Conservation (phyloP, 2,797 vertebrate species). For the Lepus oiostolus region DNA sequence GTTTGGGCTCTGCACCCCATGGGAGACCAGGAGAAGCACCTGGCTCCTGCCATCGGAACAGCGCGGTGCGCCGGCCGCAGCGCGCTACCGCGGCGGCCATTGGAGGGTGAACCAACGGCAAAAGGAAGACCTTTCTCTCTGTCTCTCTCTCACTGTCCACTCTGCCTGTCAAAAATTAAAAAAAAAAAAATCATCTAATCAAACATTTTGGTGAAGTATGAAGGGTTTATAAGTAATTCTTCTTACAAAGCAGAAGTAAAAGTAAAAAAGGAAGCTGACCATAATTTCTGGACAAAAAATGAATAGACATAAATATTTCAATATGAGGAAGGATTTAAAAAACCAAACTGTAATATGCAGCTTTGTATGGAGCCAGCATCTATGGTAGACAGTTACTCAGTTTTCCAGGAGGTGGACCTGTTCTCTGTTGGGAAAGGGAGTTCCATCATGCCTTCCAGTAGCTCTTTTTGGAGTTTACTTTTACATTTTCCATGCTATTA, state of each 20-base stretch:
- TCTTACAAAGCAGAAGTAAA: neutral
- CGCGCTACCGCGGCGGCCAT: too few species aligned
- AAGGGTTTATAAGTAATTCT: too few species aligned
- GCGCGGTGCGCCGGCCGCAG: too few species aligned
- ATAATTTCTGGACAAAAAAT: neutral
- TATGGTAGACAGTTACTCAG: neutral
- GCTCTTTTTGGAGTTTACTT: neutral
- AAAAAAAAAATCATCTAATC: too few species aligned
- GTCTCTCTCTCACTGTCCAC: too few species aligned
- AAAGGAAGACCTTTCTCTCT: too few species aligned
- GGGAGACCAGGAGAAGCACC: too few species aligned
- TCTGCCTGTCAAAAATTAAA: too few species aligned
- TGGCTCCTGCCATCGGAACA: too few species aligned
- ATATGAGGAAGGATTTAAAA: neutral
- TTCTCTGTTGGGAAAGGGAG: neutral
- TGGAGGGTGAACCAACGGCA: too few species aligned
- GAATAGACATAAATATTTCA: neutral
- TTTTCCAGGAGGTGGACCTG: neutral
- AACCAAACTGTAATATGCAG: neutral
- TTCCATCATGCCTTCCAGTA: neutral
- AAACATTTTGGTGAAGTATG: too few species aligned
- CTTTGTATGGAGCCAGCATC: neutral
- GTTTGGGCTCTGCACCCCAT: too few species aligned
- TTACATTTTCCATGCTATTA: neutral
- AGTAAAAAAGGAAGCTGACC: neutral